A percentile compares a stretch with the other conserved stretches of the same genome.
These are phyloP conservation scores for Mesodorylaimus sp. DNA, from an alignment of 2,888 invertebrate genomes.

Conservation along the genomic window DNA sequence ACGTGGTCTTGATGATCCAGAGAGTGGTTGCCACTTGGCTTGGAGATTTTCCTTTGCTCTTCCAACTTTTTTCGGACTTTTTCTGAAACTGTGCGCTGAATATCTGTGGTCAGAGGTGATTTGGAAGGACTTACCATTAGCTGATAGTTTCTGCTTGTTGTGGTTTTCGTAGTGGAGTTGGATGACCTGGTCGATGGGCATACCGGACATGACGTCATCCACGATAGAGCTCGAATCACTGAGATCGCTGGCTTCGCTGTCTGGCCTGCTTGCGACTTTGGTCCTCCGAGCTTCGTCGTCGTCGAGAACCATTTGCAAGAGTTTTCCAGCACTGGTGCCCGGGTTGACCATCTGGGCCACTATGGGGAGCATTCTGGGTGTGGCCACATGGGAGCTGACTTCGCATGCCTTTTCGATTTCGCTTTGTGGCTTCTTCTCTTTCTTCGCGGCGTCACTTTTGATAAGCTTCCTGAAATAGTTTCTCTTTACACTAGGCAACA, in stretches of 20 bases:
- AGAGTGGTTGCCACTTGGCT: too few relatives aligned
- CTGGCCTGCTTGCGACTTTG: too few relatives aligned
- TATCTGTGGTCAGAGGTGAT: too few relatives aligned
- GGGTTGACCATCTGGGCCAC: not conserved
- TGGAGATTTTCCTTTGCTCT: too few relatives aligned
- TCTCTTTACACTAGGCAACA: not conserved
- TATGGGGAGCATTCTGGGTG: slow-evolving; percentile 1
- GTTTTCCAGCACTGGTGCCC: not conserved
- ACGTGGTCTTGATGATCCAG: too few relatives aligned
- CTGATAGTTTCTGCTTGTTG: too few relatives aligned
- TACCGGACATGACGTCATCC: not conserved
- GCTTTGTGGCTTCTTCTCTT: not conserved
- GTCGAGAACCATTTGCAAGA: not conserved
- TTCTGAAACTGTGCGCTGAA: too few relatives aligned
- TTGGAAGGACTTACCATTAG: too few relatives aligned
- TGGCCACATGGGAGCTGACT: not conserved
- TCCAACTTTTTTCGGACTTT: too few relatives aligned
- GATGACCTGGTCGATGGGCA: not conserved
- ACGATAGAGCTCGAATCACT: not conserved
- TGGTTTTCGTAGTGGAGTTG: too few relatives aligned
- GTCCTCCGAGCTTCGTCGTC: not conserved
- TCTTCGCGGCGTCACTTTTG: not conserved
- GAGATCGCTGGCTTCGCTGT: not conserved
- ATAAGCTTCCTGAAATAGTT: not conserved
- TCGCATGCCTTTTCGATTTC: not conserved